A percentile compares a stretch with the other conserved stretches of the same genome.
phyloP scores from a whole-genome alignment of 2,888 invertebrate genomes.

The Meghimatium bilineatum region DNA sequence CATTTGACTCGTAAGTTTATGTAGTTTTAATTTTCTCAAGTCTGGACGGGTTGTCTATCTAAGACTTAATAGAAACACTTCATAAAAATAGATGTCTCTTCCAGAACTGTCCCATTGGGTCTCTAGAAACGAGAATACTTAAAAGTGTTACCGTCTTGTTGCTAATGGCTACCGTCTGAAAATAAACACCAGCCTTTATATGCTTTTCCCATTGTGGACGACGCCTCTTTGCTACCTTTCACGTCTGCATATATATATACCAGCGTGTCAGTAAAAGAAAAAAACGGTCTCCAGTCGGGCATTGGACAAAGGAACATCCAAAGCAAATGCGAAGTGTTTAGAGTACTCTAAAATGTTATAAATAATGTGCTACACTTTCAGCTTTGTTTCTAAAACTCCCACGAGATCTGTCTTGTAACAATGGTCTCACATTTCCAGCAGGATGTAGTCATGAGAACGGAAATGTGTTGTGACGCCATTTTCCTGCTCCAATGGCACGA shows the following conservation, averaged over 20 bases:
- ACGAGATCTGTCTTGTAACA: too few relatives aligned
- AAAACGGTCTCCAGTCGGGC: neutral
- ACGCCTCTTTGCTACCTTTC: neutral
- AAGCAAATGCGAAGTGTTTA: neutral
- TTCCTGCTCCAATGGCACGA: too few relatives aligned
- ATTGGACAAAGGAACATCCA: neutral
- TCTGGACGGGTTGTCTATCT: neutral
- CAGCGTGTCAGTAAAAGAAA: neutral
- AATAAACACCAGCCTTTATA: neutral
- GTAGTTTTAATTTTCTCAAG: neutral
- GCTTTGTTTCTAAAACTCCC: too few relatives aligned
- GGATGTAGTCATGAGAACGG: too few relatives aligned
- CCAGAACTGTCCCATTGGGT: neutral
- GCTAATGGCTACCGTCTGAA: neutral
- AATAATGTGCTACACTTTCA: too few relatives aligned
- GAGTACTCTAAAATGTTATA: neutral
- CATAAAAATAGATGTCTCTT: neutral
- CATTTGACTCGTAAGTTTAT: neutral
- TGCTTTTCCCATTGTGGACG: neutral
- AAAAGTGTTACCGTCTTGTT: neutral
- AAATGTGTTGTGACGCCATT: too few relatives aligned
- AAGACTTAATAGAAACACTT: neutral
- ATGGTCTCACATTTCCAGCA: too few relatives aligned
- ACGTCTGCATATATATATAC: neutral
- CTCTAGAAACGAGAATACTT: neutral